A percentile compares a stretch with the other conserved stretches of the same genome.
Evolutionary conservation across 2,113 vertebrate species (phyloP).

Genomic region (Gymnobelideus leadbeateri): DNA sequence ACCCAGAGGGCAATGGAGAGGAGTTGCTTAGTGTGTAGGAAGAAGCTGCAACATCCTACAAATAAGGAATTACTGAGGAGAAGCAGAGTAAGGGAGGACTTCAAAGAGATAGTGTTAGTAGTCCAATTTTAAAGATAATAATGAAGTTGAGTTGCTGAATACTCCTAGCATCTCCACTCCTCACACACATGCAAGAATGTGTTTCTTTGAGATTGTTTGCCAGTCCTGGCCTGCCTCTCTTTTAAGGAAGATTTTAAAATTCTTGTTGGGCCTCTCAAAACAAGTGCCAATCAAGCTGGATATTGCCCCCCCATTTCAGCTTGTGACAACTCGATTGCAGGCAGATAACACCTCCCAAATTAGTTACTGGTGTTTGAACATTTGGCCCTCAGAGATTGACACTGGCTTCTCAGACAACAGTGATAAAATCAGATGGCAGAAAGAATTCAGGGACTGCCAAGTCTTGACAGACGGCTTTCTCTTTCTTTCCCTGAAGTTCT

Average conservation of each 20-base stretch:
- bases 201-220: not conserved
- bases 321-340: constrained; percentile 61
- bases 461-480: constrained; percentile 55
- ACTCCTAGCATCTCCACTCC: not conserved
- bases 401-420: constrained; percentile 43
- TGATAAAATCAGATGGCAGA: constrained; percentile 54
- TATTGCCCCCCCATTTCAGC: constrained; percentile 5
- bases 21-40: not conserved
- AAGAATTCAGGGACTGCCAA: constrained; percentile 60
- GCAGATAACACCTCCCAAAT: constrained; percentile 58
- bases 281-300: constrained; percentile 46
- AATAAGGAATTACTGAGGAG: not conserved
- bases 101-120: not conserved
- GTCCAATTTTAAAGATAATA: not conserved
- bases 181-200: not conserved
- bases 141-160: not conserved
- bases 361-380: constrained; percentile 65
- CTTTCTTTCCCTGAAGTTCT: constrained; percentile 61
- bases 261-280: constrained; percentile 34
- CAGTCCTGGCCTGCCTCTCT: not conserved
- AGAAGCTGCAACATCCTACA: not conserved
- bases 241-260: constrained; percentile 47
- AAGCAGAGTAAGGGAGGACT: not conserved
- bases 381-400: constrained; percentile 60
- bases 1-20: not conserved